phyloP scores from a whole-genome alignment of 2,888 invertebrate species.

The Nymphalis urticae region DNA sequence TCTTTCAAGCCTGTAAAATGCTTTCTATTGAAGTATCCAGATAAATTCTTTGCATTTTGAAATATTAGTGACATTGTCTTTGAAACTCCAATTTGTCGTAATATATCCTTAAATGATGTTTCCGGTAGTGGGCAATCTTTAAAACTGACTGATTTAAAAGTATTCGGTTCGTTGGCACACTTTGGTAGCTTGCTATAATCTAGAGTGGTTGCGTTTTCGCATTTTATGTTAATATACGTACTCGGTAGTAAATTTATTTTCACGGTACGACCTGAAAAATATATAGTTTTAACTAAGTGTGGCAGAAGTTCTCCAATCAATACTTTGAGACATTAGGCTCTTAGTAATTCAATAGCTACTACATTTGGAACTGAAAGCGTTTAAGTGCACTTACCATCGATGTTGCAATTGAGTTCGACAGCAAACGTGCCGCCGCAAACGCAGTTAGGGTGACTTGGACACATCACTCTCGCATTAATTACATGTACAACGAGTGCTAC shows the following conservation, averaged over 20 bases:
- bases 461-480: slow-evolving; percentile 67
- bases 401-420: slow-evolving; percentile 75
- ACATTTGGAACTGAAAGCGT: slow-evolving; percentile 23
- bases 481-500: slow-evolving; percentile 64
- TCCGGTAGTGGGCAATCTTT: slow-evolving; percentile 80
- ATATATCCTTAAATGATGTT: slow-evolving; percentile 73
- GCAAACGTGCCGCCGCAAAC: slow-evolving; percentile 74
- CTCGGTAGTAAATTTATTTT: slow-evolving; percentile 71
- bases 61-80: slow-evolving; percentile 80
- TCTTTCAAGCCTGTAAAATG: slow-evolving; percentile 82
- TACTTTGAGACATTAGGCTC: slow-evolving; percentile 8
- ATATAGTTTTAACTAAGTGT: slow-evolving; percentile 22
- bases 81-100: slow-evolving; percentile 71
- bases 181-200: slow-evolving; percentile 74
- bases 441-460: slow-evolving; percentile 76
- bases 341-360: slow-evolving; percentile 12
- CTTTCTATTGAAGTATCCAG: slow-evolving; percentile 79
- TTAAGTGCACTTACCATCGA: slow-evolving; percentile 73
- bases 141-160: slow-evolving; percentile 75
- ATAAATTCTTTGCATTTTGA: slow-evolving; percentile 76
- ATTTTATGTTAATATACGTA: slow-evolving; percentile 71
- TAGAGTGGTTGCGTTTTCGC: slow-evolving; percentile 65
- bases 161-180: slow-evolving; percentile 65
- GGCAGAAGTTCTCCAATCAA: slow-evolving; percentile 6
- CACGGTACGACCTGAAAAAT: slow-evolving; percentile 67